Evolutionary conservation across 2,797 vertebrate genomes (phyloP).

Genomic region (Merluccius polli): DNA sequence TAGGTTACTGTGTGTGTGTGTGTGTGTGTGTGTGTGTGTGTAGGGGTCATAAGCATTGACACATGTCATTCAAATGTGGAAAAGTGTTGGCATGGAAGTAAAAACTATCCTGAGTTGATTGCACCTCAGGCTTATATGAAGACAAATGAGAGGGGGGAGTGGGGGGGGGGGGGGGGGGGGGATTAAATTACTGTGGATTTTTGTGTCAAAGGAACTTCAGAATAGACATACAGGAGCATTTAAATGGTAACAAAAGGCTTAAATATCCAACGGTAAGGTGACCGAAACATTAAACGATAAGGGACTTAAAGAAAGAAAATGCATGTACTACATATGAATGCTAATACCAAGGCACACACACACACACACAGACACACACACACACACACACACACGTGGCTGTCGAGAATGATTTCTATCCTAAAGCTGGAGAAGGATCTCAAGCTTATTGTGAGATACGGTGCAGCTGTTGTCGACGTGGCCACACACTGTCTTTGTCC

Average conservation of each 20-base stretch:
- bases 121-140: not conserved
- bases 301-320: conserved; percentile 40
- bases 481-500: no score
- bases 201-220: conserved; percentile 58
- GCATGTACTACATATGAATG: conserved; percentile 19
- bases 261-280: conserved; percentile 33
- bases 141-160: no score
- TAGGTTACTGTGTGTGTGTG: not conserved
- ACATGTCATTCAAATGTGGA: conserved; percentile 56
- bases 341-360: not conserved
- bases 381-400: not conserved
- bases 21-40: conserved; percentile 11
- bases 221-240: conserved; percentile 31
- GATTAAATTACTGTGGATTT: conserved; percentile 56
- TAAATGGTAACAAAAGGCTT: conserved; percentile 21
- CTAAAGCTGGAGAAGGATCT: not conserved
- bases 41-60: conserved; percentile 1
- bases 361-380: not conserved
- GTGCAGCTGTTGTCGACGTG: no score
- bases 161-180: conserved; percentile 24
- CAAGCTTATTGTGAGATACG: no score
- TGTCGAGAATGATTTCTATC: not conserved
- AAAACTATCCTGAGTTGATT: conserved; percentile 51
- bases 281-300: conserved; percentile 55
- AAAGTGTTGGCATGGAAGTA: conserved; percentile 40